Evolutionary conservation across 2,113 vertebrate species (phyloP).

Genomic region (Eulacestoma nigropectus): DNA sequence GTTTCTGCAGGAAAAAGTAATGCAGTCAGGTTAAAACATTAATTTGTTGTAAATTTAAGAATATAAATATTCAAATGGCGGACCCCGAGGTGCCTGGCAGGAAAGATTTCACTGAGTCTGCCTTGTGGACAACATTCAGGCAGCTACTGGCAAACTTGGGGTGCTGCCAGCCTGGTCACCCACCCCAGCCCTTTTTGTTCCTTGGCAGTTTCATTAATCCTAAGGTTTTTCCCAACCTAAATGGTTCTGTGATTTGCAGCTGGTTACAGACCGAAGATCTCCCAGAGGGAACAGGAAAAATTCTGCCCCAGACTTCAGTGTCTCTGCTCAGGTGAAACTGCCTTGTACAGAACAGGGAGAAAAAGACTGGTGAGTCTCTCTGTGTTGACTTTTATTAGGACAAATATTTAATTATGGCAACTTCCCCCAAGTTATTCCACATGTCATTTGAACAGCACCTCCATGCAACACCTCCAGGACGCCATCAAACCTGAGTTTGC

Average conservation of each 20-base stretch:
- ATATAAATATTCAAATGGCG: not conserved
- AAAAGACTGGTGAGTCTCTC: not conserved
- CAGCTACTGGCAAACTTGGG: not conserved
- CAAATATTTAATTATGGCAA: not conserved
- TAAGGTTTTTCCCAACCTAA: not conserved
- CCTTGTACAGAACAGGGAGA: fast-evolving
- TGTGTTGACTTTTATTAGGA: not conserved
- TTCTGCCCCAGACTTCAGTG: not conserved
- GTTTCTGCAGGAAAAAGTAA: not conserved
- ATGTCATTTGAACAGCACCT: not conserved
- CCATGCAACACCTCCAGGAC: not conserved
- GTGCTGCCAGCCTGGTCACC: not conserved
- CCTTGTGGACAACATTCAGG: not conserved
- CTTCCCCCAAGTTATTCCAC: not conserved
- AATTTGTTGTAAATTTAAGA: not conserved
- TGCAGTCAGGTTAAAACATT: not conserved
- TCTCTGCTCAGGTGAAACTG: not conserved
- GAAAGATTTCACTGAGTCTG: not conserved
- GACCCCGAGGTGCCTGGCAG: not conserved
- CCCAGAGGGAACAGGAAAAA: not conserved
- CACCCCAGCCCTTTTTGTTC: not conserved
- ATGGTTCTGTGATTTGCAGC: not conserved
- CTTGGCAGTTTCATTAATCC: not conserved
- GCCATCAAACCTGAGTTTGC: not conserved
- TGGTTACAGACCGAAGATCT: not conserved